Conservation (phyloP, 1,140 invertebrate species). For the Papilio dardanus region DNA sequence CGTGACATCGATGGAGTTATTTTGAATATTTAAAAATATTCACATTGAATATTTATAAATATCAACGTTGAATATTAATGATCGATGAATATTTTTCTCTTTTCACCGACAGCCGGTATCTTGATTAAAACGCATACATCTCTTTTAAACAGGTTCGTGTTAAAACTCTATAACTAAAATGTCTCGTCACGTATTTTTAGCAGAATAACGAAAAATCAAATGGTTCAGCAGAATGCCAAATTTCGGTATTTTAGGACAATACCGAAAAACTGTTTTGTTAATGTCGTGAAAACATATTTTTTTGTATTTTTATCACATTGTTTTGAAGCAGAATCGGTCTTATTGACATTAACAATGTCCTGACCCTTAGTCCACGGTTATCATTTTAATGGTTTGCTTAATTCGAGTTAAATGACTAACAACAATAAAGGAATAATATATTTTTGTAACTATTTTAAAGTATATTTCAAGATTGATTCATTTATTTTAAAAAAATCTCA, state of each 20-base stretch:
- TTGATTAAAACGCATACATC: conserved; percentile 35
- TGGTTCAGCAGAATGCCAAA: too few relatives aligned
- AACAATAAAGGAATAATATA: too few relatives aligned
- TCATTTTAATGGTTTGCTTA: too few relatives aligned
- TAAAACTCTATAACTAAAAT: conserved; percentile 4
- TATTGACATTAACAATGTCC: too few relatives aligned
- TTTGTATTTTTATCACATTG: too few relatives aligned
- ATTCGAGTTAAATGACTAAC: too few relatives aligned
- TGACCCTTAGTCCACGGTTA: too few relatives aligned
- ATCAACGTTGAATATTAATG: conserved; percentile 43
- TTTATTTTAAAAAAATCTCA: background rate
- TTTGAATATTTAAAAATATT: conserved; percentile 46
- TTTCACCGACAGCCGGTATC: conserved; percentile 19
- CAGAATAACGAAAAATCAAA: conserved; percentile 15
- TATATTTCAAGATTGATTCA: conserved; percentile 12
- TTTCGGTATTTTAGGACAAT: too few relatives aligned
- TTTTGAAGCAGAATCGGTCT: too few relatives aligned
- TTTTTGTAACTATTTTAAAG: too few relatives aligned
- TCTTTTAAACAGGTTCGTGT: conserved; percentile 31
- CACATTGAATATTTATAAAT: conserved; percentile 44
- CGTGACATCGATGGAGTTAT: conserved; percentile 48
- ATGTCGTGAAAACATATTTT: too few relatives aligned
- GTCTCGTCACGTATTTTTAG: background rate
- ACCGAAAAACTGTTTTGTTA: too few relatives aligned
- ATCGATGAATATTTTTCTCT: conserved; percentile 24